Percentiles rank a stretch among this genome's conserved stretches.
Conservation (phyloP, 2,113 vertebrate genomes). For the Cottus gobio region DNA sequence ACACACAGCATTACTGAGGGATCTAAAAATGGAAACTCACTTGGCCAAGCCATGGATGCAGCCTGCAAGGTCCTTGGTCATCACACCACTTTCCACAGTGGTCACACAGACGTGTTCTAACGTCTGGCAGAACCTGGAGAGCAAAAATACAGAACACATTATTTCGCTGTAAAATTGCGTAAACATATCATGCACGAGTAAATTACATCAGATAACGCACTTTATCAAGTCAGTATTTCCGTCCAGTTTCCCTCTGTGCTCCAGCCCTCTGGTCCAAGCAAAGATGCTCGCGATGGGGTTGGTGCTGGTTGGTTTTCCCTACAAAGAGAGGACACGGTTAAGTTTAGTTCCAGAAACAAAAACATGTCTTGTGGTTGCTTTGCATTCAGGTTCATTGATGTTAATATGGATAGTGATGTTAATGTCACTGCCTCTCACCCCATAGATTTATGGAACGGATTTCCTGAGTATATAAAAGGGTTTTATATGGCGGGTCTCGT, state of each 20-base stretch:
- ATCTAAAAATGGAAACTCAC: conserved; percentile 77
- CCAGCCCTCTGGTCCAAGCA: conserved; percentile 94
- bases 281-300: conserved; percentile 98
- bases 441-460: background rate
- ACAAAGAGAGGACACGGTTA: background rate
- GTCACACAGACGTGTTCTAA: conserved; percentile 93
- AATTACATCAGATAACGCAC: conserved; percentile 69
- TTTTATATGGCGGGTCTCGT: background rate
- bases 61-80: conserved; percentile 96
- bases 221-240: conserved; percentile 89
- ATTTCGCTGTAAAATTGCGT: accelerated
- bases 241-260: conserved; percentile 94
- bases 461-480: background rate
- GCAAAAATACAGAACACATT: background rate
- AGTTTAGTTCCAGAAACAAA: background rate
- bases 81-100: conserved; percentile 92
- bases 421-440: background rate
- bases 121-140: conserved; percentile 88
- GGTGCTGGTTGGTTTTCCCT: conserved; percentile 95
- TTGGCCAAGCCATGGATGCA: conserved; percentile 95
- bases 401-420: background rate
- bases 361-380: background rate
- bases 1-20: background rate
- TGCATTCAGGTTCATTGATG: background rate
- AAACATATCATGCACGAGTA: background rate